Conservation (phyloP, 2,888 invertebrate species). For the Eupithecia insigniata region DNA sequence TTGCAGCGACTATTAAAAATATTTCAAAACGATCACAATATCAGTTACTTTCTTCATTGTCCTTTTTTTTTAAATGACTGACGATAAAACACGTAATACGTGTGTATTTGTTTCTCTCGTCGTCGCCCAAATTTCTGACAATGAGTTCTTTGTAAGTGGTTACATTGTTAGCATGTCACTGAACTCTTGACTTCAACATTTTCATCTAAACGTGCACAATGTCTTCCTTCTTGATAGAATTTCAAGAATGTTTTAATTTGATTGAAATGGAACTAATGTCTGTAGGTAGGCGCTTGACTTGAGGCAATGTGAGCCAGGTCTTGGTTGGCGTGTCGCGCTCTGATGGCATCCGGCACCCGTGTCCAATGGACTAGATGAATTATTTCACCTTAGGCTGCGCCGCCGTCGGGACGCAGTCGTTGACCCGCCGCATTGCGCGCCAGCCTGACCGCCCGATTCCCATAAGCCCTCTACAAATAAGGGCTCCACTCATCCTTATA, state of each 20-base stretch:
- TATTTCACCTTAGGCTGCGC: constrained; percentile 63
- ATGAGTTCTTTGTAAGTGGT: constrained; percentile 62
- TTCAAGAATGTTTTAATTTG: neutral
- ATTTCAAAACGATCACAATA: neutral
- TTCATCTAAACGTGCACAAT: neutral
- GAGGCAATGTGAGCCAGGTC: constrained; percentile 26
- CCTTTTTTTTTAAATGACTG: constrained; percentile 18
- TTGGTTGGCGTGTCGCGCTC: constrained; percentile 26
- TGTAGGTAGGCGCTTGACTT: neutral
- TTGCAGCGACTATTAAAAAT: neutral
- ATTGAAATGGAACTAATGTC: neutral
- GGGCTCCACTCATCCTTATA: constrained; percentile 29
- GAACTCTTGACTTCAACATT: constrained; percentile 57
- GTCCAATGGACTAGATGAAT: constrained; percentile 68
- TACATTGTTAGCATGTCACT: constrained; percentile 61
- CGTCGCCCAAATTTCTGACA: constrained; percentile 68
- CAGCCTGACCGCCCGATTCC: constrained; percentile 49
- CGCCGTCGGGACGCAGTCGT: constrained; percentile 65
- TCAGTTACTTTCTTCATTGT: neutral
- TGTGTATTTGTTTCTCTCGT: constrained; percentile 35
- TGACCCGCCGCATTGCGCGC: constrained; percentile 63
- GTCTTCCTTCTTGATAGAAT: neutral
- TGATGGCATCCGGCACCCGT: constrained; percentile 49
- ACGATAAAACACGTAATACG: constrained; percentile 14
- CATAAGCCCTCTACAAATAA: constrained; percentile 44